Conservation (phyloP, 2,113 vertebrate species). For the Suncus etruscus region DNA sequence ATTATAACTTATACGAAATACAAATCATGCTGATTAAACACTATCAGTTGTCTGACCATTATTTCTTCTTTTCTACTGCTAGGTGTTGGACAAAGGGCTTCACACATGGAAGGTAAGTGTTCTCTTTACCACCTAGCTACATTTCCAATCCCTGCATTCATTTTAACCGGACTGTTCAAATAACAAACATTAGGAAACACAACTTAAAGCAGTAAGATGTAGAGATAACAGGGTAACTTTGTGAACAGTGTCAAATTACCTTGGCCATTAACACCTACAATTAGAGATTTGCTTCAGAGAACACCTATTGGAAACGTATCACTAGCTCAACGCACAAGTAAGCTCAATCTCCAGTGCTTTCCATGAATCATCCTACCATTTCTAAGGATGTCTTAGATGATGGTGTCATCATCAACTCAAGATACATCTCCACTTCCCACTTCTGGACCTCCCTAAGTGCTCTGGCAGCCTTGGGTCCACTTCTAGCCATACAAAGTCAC, state of each 20-base stretch:
- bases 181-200: too few relatives aligned
- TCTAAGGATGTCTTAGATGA: neutral
- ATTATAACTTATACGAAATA: neutral
- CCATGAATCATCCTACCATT: neutral
- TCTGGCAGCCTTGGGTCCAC: too few relatives aligned
- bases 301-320: neutral
- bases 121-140: too few relatives aligned
- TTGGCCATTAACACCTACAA: neutral
- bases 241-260: neutral
- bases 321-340: neutral
- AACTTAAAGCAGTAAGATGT: neutral
- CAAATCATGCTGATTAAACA: conserved; percentile 46
- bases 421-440: too few relatives aligned
- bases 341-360: neutral
- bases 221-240: neutral
- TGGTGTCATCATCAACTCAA: conserved; percentile 7
- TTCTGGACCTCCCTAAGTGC: too few relatives aligned
- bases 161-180: too few relatives aligned
- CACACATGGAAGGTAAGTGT: too few relatives aligned
- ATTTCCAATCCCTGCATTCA: too few relatives aligned
- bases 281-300: neutral
- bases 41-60: neutral
- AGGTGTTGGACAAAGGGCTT: too few relatives aligned
- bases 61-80: neutral
- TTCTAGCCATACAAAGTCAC: too few relatives aligned